Percentiles rank a stretch among this genome's conserved stretches.
Conservation (phyloP, 2,113 vertebrate genomes). For the Synchiropus splendidus region DNA sequence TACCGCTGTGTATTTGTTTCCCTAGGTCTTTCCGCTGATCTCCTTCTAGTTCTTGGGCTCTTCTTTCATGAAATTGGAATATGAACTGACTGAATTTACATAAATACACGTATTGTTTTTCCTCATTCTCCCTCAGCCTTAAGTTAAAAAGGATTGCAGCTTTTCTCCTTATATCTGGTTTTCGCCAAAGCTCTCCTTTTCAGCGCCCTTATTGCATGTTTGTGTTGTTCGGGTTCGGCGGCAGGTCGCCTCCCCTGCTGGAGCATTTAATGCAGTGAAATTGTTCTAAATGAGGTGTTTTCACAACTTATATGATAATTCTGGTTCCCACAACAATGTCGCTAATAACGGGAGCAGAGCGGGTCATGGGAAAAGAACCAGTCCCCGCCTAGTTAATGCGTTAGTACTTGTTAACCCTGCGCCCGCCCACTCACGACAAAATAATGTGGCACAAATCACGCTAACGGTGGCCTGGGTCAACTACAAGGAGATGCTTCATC, state of each 20-base stretch:
- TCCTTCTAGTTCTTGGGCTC: no score
- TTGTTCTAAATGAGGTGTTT: conserved; percentile 39
- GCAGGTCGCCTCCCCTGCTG: conserved; percentile 16
- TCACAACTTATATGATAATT: conserved; percentile 43
- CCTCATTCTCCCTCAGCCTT: no score
- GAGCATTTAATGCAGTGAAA: conserved; percentile 23
- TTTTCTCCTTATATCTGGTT: no score
- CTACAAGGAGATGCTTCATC: no score
- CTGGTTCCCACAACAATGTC: conserved; percentile 23
- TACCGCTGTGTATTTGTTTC: no score
- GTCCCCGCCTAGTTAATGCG: conserved; percentile 42
- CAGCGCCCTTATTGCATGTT: background rate
- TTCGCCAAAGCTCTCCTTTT: no score
- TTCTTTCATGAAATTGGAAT: no score
- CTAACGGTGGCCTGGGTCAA: no score
- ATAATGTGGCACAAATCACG: background rate
- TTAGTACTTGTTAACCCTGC: conserved; percentile 39
- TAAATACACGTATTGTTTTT: no score
- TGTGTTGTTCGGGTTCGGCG: conserved; percentile 11
- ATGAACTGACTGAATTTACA: no score
- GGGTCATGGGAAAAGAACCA: conserved; percentile 56
- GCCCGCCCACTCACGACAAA: conserved; percentile 10
- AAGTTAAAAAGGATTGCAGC: no score
- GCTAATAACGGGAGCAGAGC: conserved; percentile 34
- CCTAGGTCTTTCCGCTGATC: no score